Evolutionary conservation across 2,797 vertebrate species (phyloP).

Genomic region (Pseudomugil gertrudae): DNA sequence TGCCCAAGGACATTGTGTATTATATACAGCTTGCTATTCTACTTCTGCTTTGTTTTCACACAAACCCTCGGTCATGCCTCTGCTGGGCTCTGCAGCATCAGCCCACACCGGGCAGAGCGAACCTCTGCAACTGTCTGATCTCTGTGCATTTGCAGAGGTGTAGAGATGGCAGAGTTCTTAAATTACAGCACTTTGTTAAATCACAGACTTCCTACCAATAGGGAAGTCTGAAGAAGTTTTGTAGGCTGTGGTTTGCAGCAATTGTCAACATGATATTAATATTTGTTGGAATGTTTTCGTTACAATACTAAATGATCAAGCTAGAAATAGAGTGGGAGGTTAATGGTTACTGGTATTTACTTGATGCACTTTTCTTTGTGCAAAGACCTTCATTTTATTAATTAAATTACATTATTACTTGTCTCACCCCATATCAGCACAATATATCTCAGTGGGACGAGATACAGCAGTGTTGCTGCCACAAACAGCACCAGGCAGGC

Average conservation of each 20-base stretch:
- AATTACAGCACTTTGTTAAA: constrained; percentile 69
- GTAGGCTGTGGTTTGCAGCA: constrained; percentile 30
- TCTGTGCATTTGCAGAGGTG: constrained; percentile 74
- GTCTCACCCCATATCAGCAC: constrained; percentile 97
- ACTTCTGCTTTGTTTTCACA: constrained; percentile 76
- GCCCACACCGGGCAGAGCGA: constrained; percentile 73
- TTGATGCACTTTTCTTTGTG: not conserved
- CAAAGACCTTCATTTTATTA: not conserved
- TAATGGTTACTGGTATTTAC: not conserved
- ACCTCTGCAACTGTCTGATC: constrained; percentile 76
- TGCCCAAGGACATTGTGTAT: constrained; percentile 82
- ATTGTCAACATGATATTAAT: not conserved
- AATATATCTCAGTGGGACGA: constrained; percentile 91
- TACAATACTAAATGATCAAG: not conserved
- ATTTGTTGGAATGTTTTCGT: constrained; percentile 6
- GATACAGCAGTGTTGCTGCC: constrained; percentile 83
- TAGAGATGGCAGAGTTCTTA: constrained; percentile 65
- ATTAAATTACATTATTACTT: not conserved
- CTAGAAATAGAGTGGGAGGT: constrained; percentile 6
- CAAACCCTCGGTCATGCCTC: constrained; percentile 73
- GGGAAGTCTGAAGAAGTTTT: constrained; percentile 35
- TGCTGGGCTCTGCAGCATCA: constrained; percentile 65
- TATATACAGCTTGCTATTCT: constrained; percentile 75
- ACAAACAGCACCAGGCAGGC: constrained; percentile 85
- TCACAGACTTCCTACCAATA: constrained; percentile 46